phyloP scores from a whole-genome alignment of 2,113 vertebrate species.

The Sterrhoptilus dennistouni region DNA sequence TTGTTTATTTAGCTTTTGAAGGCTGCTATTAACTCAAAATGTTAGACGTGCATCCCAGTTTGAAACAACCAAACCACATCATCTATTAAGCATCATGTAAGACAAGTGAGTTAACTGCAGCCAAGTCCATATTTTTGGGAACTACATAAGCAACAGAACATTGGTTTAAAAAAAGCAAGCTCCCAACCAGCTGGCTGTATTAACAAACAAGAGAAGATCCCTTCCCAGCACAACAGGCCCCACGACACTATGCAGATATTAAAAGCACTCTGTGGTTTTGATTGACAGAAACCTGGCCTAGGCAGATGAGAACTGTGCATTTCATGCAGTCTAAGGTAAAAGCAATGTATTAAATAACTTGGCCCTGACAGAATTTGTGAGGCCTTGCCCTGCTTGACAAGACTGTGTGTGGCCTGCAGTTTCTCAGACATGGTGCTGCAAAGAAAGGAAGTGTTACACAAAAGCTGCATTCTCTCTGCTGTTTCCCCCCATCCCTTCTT shows the following conservation, averaged over 20 bases:
- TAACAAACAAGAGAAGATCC: neutral
- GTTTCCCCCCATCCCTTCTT: neutral
- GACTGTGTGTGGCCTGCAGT: slow-evolving; percentile 12
- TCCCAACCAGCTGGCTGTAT: neutral
- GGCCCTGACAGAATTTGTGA: neutral
- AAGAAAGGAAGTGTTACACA: slow-evolving; percentile 1
- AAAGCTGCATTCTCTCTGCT: slow-evolving; percentile 28
- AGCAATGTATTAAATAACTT: neutral
- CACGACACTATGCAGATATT: neutral
- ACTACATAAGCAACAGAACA: neutral
- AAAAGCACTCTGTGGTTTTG: neutral
- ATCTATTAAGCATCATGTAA: neutral
- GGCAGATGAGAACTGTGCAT: neutral
- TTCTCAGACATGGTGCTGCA: neutral
- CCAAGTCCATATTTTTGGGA: neutral
- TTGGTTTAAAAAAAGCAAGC: neutral
- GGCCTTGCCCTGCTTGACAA: neutral
- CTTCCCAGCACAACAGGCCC: neutral
- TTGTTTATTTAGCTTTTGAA: neutral
- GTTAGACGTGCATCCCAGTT: neutral
- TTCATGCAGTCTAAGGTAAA: neutral
- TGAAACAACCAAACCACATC: neutral
- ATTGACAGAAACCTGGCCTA: slow-evolving; percentile 22
- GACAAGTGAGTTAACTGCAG: neutral
- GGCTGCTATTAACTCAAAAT: neutral